phyloP scores from a whole-genome alignment of 1,140 invertebrate species.

The Anoplolepis gracilipes region DNA sequence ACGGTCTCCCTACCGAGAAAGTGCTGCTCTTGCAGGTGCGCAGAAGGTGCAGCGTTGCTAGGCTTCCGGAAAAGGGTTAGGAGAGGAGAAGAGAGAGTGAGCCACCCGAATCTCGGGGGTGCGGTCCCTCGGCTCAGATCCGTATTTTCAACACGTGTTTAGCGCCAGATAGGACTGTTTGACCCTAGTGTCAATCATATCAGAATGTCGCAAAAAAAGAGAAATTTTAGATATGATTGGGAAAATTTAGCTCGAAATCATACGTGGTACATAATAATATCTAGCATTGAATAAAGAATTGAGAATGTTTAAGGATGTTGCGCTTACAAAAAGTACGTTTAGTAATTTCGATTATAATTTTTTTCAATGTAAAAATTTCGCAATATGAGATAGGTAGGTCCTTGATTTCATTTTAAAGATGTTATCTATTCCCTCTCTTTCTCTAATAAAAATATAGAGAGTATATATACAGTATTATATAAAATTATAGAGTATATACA shows the following conservation, averaged over 20 bases:
- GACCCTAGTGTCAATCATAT: background rate
- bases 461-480: no score
- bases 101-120: slow-evolving; percentile 14
- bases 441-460: no score
- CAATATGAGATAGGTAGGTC: background rate
- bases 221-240: background rate
- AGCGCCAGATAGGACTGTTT: background rate
- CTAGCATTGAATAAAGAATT: background rate
- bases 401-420: no score
- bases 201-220: background rate
- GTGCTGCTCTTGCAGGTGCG: slow-evolving; percentile 43
- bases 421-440: no score
- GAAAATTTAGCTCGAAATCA: no score
- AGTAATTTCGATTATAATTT: background rate
- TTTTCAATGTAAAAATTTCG: background rate
- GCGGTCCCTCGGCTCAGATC: slow-evolving; percentile 16
- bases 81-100: background rate
- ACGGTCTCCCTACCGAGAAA: slow-evolving; percentile 34
- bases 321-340: no score
- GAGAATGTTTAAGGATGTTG: no score
- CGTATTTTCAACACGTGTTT: background rate
- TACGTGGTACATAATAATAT: background rate
- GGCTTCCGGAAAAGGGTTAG: slow-evolving; percentile 18
- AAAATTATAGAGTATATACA: background rate
- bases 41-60: slow-evolving; percentile 37